phyloP scores from a whole-genome alignment of 1,140 invertebrate species.

The Homarus americanus region DNA sequence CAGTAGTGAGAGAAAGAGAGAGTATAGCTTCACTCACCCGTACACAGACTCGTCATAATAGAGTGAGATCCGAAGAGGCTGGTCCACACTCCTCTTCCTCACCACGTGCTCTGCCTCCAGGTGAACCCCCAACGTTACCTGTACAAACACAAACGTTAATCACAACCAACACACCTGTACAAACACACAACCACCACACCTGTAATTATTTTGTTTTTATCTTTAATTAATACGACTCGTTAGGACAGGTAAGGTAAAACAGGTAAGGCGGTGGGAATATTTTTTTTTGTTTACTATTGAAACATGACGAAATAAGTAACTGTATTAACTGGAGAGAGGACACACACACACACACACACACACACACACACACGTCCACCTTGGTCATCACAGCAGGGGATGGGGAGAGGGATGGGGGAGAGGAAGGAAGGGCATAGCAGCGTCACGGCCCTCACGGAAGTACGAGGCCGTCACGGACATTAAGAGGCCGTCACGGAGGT shows the following conservation, averaged over 20 bases:
- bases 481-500: no score
- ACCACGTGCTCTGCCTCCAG: conserved; percentile 88
- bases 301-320: no score
- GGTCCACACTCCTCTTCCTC: conserved; percentile 89
- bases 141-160: conserved; percentile 67
- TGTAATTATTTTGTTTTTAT: neutral
- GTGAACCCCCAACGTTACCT: conserved; percentile 91
- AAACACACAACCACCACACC: neutral
- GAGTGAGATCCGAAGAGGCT: conserved; percentile 91
- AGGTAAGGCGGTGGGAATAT: neutral
- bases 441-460: no score
- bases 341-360: no score
- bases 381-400: no score
- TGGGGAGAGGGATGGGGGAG: no score
- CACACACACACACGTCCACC: no score
- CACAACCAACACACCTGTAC: neutral
- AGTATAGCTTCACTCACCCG: conserved; percentile 86
- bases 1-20: no score
- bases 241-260: neutral
- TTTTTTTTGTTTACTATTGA: neutral
- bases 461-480: no score
- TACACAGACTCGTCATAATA: conserved; percentile 94
- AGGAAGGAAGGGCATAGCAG: no score
- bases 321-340: no score
- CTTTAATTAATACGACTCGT: neutral